phyloP scores from a whole-genome alignment of 2,888 invertebrate species.

The Rotaria sp. region DNA sequence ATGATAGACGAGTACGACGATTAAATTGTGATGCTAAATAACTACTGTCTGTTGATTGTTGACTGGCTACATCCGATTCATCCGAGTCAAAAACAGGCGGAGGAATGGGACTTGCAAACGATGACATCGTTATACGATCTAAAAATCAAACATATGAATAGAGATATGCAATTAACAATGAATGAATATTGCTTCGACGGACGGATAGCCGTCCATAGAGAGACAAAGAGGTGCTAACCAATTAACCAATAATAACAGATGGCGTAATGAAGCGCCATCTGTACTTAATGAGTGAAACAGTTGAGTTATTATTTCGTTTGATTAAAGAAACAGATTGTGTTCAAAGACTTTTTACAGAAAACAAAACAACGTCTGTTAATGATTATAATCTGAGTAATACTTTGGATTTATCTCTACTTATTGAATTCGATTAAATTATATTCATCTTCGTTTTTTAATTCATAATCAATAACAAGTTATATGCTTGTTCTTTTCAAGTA shows the following conservation, averaged over 20 bases:
- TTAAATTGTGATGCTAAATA: not conserved
- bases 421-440: too few species aligned
- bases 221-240: not conserved
- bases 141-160: not conserved
- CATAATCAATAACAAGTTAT: too few species aligned
- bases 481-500: too few species aligned
- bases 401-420: too few species aligned
- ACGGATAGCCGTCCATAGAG: not conserved
- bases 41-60: not conserved
- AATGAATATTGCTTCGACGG: not conserved
- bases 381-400: too few species aligned
- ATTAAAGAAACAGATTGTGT: not conserved
- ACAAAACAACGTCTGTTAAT: not conserved
- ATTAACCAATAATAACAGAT: not conserved
- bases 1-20: constrained; percentile 6
- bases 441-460: too few species aligned
- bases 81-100: constrained; percentile 24
- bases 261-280: not conserved
- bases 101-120: not conserved
- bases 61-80: constrained; percentile 22
- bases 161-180: not conserved
- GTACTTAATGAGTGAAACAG: not conserved
- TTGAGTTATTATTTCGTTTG: not conserved
- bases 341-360: too few species aligned
- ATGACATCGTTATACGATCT: not conserved